A percentile compares a stretch with the other conserved stretches of the same genome.
phyloP scores from a whole-genome alignment of 2,113 vertebrate species.

The Bungarus multicinctus region DNA sequence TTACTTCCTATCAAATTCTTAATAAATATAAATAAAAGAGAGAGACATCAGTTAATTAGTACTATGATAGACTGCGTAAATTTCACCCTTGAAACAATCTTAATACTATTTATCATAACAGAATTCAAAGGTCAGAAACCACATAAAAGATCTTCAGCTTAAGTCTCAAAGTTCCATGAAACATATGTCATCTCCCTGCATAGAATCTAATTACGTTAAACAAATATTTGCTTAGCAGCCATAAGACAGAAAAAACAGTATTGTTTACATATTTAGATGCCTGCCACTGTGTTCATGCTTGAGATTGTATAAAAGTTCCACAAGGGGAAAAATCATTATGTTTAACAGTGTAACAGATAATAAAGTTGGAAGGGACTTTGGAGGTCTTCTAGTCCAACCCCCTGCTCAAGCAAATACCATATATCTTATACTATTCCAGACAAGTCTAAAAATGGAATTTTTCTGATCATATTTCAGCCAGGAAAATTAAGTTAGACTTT shows the following conservation, averaged over 20 bases:
- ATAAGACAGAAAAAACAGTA: neutral
- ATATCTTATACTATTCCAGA: no score
- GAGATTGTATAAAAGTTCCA: neutral
- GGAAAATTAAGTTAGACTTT: neutral
- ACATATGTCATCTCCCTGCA: neutral
- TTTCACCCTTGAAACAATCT: neutral
- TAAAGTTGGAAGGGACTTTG: no score
- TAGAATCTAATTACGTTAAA: neutral
- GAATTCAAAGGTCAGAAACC: neutral
- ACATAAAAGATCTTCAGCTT: neutral
- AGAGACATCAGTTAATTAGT: neutral
- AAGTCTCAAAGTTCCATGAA: neutral
- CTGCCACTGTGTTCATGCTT: neutral
- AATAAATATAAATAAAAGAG: no score
- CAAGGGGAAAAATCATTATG: neutral
- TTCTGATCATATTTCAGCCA: neutral
- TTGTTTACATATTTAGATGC: neutral
- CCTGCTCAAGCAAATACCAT: no score
- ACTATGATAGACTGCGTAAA: neutral
- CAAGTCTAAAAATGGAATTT: neutral
- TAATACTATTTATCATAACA: neutral
- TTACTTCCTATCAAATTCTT: no score
- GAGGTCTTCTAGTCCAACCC: no score
- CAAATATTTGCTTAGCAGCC: neutral
- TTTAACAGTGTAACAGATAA: neutral